Evolutionary conservation across 2,888 invertebrate genomes (phyloP).

Genomic region (Drosophila paucipuncta): DNA sequence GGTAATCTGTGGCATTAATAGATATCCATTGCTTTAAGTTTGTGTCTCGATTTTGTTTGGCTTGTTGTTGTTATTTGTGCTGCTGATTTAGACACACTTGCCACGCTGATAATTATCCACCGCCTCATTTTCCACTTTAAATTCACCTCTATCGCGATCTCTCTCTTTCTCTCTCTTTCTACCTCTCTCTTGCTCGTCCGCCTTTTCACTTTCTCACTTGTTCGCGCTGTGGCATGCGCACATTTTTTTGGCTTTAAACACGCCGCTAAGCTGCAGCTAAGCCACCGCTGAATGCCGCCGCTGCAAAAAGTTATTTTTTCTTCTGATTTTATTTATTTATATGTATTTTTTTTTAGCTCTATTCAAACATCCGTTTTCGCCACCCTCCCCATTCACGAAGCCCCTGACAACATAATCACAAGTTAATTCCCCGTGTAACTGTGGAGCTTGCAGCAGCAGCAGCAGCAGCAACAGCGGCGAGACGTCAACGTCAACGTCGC

Average conservation of each 20-base stretch:
- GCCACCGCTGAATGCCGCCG: conserved; percentile 50
- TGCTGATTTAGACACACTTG: conserved; percentile 5
- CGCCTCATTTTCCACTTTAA: not conserved
- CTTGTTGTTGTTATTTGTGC: conserved; percentile 16
- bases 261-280: conserved; percentile 70
- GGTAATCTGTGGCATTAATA: conserved; percentile 9
- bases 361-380: conserved; percentile 1
- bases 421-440: conserved; percentile 79
- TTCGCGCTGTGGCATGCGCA: conserved; percentile 26
- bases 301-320: conserved; percentile 44
- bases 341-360: not conserved
- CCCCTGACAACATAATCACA: conserved; percentile 71
- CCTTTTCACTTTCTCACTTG: not conserved
- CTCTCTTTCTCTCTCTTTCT: not conserved
- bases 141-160: not conserved
- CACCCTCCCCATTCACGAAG: not conserved
- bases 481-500: conserved; percentile 19
- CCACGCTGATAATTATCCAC: conserved; percentile 3
- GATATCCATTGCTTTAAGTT: conserved; percentile 21
- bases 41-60: not conserved
- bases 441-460: conserved; percentile 54
- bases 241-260: conserved; percentile 55
- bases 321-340: not conserved
- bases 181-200: not conserved
- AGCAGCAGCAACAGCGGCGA: not conserved